Conservation (phyloP, 2,888 invertebrate genomes). For the Phaedon cochleariae region DNA sequence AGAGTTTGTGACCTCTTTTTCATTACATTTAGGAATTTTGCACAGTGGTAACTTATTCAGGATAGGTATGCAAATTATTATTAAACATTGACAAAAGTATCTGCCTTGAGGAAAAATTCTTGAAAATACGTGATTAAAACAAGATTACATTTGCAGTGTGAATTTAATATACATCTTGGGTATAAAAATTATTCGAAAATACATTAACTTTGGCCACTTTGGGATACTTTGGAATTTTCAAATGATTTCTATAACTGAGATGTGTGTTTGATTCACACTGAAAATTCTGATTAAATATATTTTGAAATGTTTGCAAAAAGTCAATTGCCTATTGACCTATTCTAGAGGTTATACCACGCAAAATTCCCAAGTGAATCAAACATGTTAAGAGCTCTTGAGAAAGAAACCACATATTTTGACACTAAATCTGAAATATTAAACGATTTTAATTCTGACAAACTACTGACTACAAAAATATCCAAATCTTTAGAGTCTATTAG, state of each 20-base stretch:
- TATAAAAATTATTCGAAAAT: too few relatives aligned
- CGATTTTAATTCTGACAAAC: slow-evolving; percentile 8
- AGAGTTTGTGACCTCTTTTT: not conserved
- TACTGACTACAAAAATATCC: not conserved
- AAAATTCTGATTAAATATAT: too few relatives aligned
- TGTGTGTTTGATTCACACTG: too few relatives aligned
- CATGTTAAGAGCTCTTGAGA: too few relatives aligned
- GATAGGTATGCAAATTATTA: not conserved
- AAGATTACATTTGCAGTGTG: not conserved
- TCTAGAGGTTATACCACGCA: too few relatives aligned
- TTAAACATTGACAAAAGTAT: too few relatives aligned
- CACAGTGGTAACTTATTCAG: not conserved
- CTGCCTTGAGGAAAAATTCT: not conserved
- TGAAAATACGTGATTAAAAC: not conserved
- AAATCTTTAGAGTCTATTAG: not conserved
- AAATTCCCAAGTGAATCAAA: too few relatives aligned
- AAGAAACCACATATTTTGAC: slow-evolving; percentile 6
- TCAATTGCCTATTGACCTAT: too few relatives aligned
- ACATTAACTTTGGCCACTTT: too few relatives aligned
- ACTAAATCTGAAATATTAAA: slow-evolving; percentile 2
- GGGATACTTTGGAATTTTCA: too few relatives aligned
- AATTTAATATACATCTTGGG: not conserved
- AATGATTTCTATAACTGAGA: too few relatives aligned
- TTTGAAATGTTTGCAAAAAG: too few relatives aligned
- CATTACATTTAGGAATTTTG: not conserved